A percentile compares a stretch with the other conserved stretches of the same genome.
Evolutionary conservation across 2,113 vertebrate species (phyloP).

Genomic region (Sphyrna mokarran): DNA sequence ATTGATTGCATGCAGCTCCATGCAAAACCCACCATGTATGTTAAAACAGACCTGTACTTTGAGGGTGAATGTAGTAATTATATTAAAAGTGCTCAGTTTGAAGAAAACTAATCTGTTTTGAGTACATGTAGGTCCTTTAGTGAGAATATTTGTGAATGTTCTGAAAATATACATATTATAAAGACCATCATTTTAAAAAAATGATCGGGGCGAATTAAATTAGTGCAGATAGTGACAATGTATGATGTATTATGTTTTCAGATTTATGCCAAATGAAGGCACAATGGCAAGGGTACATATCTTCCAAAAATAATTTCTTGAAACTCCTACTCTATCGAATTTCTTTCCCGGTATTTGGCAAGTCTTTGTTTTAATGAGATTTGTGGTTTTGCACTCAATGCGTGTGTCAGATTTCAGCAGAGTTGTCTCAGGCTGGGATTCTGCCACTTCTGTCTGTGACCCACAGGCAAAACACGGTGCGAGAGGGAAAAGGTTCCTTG

Average conservation of each 20-base stretch:
- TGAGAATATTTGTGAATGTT: not conserved
- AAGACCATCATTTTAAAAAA: not conserved
- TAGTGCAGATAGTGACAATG: not conserved
- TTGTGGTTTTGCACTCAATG: not conserved
- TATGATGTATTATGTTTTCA: not conserved
- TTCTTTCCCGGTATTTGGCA: not conserved
- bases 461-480: not conserved
- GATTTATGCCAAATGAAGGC: not conserved
- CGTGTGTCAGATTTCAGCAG: not conserved
- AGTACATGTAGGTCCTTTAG: not conserved
- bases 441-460: not conserved
- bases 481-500: not conserved
- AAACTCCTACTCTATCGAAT: not conserved
- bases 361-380: not conserved
- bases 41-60: not conserved
- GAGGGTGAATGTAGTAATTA: constrained; percentile 14
- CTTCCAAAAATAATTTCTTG: constrained; percentile 4
- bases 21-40: not conserved
- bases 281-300: not conserved
- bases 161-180: not conserved
- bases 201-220: not conserved
- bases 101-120: not conserved
- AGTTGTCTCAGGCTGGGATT: not conserved
- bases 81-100: not conserved
- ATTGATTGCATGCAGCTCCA: not conserved